phyloP scores from a whole-genome alignment of 2,113 vertebrate genomes.

The Nothobranchius kuhntae region DNA sequence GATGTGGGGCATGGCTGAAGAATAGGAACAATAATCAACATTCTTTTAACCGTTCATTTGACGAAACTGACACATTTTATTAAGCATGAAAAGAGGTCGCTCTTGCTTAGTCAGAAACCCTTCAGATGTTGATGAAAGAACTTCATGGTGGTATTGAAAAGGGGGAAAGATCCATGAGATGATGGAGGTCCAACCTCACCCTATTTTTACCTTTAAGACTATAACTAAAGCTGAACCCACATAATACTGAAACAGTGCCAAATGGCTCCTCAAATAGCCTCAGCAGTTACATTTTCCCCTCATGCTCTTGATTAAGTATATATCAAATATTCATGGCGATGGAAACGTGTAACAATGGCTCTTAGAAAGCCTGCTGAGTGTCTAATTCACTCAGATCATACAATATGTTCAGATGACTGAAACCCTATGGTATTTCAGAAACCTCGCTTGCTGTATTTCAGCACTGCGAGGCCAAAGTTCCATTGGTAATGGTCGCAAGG shows the following conservation, averaged over 20 bases:
- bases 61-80: slow-evolving; percentile 67
- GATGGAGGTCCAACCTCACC: slow-evolving; percentile 35
- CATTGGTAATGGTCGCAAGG: slow-evolving; percentile 52
- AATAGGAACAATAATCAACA: slow-evolving; percentile 54
- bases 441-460: slow-evolving; percentile 66
- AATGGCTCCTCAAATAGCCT: slow-evolving; percentile 42
- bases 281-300: slow-evolving; percentile 48
- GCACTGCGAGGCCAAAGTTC: slow-evolving; percentile 57
- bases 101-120: slow-evolving; percentile 74
- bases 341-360: slow-evolving; percentile 70
- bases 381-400: slow-evolving; percentile 65
- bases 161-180: slow-evolving; percentile 31
- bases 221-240: slow-evolving; percentile 22
- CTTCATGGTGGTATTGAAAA: slow-evolving; percentile 77
- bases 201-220: slow-evolving; percentile 41
- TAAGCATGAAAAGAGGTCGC: slow-evolving; percentile 72
- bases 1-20: slow-evolving; percentile 35
- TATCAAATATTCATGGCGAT: slow-evolving; percentile 68
- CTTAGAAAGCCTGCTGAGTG: slow-evolving; percentile 52
- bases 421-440: slow-evolving; percentile 68
- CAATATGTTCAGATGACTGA: slow-evolving; percentile 64
- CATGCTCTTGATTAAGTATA: slow-evolving; percentile 61
- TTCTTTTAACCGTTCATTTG: slow-evolving; percentile 67
- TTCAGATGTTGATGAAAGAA: slow-evolving; percentile 80
- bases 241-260: slow-evolving; percentile 34